Evolutionary conservation across 1,140 invertebrate species (phyloP).

Genomic region (Euura lappo): DNA sequence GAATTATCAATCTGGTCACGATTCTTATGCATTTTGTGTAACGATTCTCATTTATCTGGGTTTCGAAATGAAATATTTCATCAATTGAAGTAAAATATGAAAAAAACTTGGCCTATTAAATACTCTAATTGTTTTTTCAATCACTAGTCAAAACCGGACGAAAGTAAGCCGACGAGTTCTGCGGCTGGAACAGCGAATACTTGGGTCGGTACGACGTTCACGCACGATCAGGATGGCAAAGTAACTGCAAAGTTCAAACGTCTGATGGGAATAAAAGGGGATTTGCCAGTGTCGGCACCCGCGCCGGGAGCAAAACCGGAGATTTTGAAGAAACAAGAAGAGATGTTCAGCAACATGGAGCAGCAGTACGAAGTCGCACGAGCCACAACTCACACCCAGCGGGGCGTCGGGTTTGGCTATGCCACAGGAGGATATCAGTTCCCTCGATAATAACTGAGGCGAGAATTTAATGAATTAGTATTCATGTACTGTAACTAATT

Average conservation of each 20-base stretch:
- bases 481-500: background rate
- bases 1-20: constrained; percentile 19
- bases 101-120: background rate
- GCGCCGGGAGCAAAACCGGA: constrained; percentile 59
- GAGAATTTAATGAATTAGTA: background rate
- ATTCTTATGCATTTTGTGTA: constrained; percentile 8
- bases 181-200: constrained; percentile 64
- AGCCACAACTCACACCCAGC: constrained; percentile 91
- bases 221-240: constrained; percentile 88
- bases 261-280: constrained; percentile 91
- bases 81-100: background rate
- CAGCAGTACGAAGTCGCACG: constrained; percentile 94
- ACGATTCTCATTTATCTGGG: constrained; percentile 11
- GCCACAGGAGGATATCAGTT: constrained; percentile 58
- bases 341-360: constrained; percentile 91
- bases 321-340: constrained; percentile 83
- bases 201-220: constrained; percentile 85
- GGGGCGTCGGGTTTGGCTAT: constrained; percentile 90
- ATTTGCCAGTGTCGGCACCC: constrained; percentile 43
- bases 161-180: constrained; percentile 40
- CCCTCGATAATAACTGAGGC: constrained; percentile 47
- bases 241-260: constrained; percentile 94
- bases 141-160: constrained; percentile 45
- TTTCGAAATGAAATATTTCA: constrained; percentile 9
- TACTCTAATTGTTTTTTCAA: constrained; percentile 18